Percentiles rank a stretch among this genome's conserved stretches.
Evolutionary conservation across 2,113 vertebrate species (phyloP).

Genomic region (Vulpes vulpes): DNA sequence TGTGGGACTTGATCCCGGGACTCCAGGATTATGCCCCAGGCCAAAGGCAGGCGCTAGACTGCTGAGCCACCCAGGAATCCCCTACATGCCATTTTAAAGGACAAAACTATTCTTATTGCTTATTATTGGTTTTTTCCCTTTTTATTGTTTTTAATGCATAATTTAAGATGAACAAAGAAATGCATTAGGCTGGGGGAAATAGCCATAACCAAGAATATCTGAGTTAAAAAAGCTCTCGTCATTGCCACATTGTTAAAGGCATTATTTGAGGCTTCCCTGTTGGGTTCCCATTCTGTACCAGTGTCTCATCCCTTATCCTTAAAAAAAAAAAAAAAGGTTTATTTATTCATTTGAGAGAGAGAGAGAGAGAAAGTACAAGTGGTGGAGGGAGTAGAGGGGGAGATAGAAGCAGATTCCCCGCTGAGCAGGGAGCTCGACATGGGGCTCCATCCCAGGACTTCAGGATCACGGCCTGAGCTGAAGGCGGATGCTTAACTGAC

Average conservation of each 20-base stretch:
- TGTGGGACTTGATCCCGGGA: too few relatives aligned
- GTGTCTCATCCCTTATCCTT: neutral
- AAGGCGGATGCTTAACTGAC: neutral
- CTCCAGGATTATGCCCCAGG: too few relatives aligned
- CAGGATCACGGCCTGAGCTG: neutral
- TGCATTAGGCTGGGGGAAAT: neutral
- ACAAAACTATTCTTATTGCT: slow-evolving; percentile 12
- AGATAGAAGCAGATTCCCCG: neutral
- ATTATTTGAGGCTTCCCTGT: neutral
- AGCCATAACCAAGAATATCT: neutral
- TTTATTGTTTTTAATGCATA: neutral
- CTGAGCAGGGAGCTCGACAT: neutral
- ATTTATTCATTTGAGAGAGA: neutral
- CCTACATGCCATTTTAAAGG: neutral
- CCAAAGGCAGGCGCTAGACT: too few relatives aligned
- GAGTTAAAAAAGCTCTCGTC: neutral
- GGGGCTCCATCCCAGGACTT: neutral
- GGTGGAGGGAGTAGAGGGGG: neutral
- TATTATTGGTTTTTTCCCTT: neutral
- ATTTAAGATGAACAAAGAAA: slow-evolving; percentile 37
- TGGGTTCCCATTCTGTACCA: neutral
- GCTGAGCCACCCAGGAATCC: too few relatives aligned
- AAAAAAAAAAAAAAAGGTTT: neutral
- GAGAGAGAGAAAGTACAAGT: too few relatives aligned
- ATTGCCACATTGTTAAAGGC: neutral